Evolutionary conservation across 1,140 invertebrate species (phyloP).

Genomic region (Eueides isabella): DNA sequence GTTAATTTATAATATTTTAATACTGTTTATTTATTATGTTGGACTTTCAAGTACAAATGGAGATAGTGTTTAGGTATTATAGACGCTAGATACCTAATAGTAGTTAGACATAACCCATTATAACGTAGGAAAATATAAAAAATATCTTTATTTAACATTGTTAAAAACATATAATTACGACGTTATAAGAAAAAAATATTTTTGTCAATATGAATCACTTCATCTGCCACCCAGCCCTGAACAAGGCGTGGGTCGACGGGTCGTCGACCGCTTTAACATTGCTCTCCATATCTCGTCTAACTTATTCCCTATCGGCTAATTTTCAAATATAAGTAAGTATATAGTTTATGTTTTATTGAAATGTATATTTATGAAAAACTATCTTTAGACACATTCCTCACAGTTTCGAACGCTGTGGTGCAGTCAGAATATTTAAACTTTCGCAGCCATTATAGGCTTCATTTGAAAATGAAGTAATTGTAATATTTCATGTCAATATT

Average conservation of each 20-base stretch:
- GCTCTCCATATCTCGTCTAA: conserved; percentile 65
- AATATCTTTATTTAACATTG: no score
- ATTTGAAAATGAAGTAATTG: no score
- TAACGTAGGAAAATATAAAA: background rate
- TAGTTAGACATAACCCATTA: background rate
- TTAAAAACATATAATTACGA: no score
- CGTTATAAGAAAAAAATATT: conserved; percentile 2
- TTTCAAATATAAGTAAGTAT: background rate
- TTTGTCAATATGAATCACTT: conserved; percentile 9
- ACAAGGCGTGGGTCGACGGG: conserved; percentile 56
- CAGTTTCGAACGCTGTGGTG: background rate
- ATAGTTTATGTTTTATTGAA: background rate
- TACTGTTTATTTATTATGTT: background rate
- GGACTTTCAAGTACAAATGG: background rate
- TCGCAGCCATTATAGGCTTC: no score
- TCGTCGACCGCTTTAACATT: conserved; percentile 71
- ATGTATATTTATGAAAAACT: background rate
- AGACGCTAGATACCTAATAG: background rate
- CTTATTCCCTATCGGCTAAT: conserved; percentile 53
- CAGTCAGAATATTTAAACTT: no score
- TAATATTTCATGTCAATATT: no score
- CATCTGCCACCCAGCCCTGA: conserved; percentile 51
- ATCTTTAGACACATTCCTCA: background rate
- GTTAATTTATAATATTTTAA: background rate
- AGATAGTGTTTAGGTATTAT: background rate